Conservation (phyloP, 2,888 invertebrate species). For the Augiades crinisus region DNA sequence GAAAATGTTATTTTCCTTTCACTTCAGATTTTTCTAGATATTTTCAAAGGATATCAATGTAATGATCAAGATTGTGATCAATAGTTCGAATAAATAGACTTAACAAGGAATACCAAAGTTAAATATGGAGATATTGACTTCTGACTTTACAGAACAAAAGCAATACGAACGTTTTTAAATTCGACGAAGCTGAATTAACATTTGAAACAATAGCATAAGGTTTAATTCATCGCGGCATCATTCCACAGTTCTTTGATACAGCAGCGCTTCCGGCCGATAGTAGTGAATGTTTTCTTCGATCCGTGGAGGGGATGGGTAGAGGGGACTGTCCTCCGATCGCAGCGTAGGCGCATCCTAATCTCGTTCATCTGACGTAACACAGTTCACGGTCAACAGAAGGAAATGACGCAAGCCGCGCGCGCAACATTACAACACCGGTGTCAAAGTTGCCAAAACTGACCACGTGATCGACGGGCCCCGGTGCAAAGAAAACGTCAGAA, state of each 20-base stretch:
- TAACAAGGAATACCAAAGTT: slow-evolving; percentile 12
- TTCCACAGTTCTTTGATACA: slow-evolving; percentile 14
- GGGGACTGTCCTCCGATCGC: slow-evolving; percentile 49
- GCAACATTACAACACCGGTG: slow-evolving; percentile 55
- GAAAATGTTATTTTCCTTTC: too few species aligned
- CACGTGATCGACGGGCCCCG: slow-evolving; percentile 41
- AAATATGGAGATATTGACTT: slow-evolving; percentile 21
- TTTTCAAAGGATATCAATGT: too few species aligned
- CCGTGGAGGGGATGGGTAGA: slow-evolving; percentile 30
- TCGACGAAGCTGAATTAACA: neutral
- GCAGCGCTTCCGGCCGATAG: slow-evolving; percentile 23
- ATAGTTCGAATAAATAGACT: neutral
- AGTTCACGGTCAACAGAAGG: slow-evolving; percentile 77
- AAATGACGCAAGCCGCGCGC: slow-evolving; percentile 73
- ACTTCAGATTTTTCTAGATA: too few species aligned
- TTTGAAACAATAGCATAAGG: slow-evolving; percentile 5
- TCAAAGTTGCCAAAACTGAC: slow-evolving; percentile 58
- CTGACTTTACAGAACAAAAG: slow-evolving; percentile 13
- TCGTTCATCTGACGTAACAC: slow-evolving; percentile 65
- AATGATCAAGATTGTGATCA: too few species aligned
- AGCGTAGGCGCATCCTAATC: slow-evolving; percentile 66
- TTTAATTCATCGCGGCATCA: neutral
- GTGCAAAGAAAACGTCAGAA: slow-evolving; percentile 30
- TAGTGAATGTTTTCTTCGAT: slow-evolving; percentile 20
- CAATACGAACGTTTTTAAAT: neutral